These are phyloP conservation scores for Epicampocera succincta DNA, from an alignment of 2,888 invertebrate genomes.

Conservation along the genomic window DNA sequence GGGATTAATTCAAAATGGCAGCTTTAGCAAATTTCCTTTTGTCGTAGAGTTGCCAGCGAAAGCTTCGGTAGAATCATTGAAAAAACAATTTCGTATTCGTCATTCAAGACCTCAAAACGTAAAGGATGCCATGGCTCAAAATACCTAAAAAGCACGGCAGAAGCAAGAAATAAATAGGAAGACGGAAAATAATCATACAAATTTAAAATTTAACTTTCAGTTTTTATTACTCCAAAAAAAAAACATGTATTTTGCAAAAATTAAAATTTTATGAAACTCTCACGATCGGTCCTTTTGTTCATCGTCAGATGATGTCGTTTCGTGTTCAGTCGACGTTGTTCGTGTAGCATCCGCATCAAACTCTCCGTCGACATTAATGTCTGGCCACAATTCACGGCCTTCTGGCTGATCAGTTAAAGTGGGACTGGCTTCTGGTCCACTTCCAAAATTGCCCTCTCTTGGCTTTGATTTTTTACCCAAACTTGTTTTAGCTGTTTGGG, in stretches of 20 bases:
- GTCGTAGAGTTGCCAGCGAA: conserved; percentile 47
- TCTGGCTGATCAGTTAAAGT: neutral
- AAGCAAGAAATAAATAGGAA: no score
- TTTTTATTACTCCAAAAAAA: neutral
- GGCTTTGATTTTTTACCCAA: conserved; percentile 47
- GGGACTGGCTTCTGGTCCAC: neutral
- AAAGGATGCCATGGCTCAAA: neutral
- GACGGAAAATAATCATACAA: no score
- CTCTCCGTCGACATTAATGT: no score
- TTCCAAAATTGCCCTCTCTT: neutral
- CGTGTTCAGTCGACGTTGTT: neutral
- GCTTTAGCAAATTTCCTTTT: conserved; percentile 56
- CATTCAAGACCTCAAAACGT: neutral
- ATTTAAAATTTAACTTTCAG: neutral
- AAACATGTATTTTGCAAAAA: neutral
- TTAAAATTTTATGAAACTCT: conserved; percentile 32
- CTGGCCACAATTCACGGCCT: no score
- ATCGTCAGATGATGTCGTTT: neutral
- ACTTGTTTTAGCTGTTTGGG: conserved; percentile 41
- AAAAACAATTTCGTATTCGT: neutral
- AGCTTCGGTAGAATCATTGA: conserved; percentile 33
- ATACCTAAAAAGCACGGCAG: neutral
- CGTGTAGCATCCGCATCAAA: no score
- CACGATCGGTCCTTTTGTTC: conserved; percentile 22
- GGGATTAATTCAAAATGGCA: conserved; percentile 43